These are phyloP conservation scores for Petrocephalus microphthalmus DNA, from an alignment of 2,113 vertebrate species.

Conservation along the genomic window DNA sequence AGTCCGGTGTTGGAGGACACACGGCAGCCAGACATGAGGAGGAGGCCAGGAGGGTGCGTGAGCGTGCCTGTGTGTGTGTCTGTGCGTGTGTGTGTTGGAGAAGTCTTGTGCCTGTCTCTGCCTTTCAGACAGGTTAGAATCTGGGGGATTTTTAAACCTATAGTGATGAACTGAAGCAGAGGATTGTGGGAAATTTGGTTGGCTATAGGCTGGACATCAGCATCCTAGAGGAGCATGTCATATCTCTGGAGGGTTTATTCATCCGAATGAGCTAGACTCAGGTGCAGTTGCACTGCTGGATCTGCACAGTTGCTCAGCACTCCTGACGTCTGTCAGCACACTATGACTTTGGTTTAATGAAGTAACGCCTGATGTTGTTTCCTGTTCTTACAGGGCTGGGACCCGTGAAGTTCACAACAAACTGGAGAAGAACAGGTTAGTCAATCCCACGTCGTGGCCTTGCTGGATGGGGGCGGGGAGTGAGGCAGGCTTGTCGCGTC, in stretches of 20 bases:
- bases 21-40: constrained; percentile 80
- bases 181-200: neutral
- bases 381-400: constrained; percentile 82
- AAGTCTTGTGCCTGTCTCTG: neutral
- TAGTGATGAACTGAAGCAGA: neutral
- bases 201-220: neutral
- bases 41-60: constrained; percentile 86
- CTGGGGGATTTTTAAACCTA: constrained; percentile 5
- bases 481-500: neutral
- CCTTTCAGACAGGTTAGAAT: neutral
- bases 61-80: neutral
- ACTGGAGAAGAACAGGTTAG: constrained; percentile 98
- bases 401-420: constrained; percentile 99
- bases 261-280: neutral
- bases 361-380: neutral
- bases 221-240: neutral
- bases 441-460: constrained; percentile 34
- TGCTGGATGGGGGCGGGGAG: neutral
- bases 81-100: neutral
- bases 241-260: neutral
- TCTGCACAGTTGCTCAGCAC: neutral
- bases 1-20: constrained; percentile 71
- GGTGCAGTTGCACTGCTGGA: neutral
- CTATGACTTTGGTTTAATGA: neutral
- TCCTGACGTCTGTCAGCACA: no score